A percentile compares a stretch with the other conserved stretches of the same genome.
Evolutionary conservation across 1,140 invertebrate species (phyloP).

Genomic region (Hormaphis cornu): DNA sequence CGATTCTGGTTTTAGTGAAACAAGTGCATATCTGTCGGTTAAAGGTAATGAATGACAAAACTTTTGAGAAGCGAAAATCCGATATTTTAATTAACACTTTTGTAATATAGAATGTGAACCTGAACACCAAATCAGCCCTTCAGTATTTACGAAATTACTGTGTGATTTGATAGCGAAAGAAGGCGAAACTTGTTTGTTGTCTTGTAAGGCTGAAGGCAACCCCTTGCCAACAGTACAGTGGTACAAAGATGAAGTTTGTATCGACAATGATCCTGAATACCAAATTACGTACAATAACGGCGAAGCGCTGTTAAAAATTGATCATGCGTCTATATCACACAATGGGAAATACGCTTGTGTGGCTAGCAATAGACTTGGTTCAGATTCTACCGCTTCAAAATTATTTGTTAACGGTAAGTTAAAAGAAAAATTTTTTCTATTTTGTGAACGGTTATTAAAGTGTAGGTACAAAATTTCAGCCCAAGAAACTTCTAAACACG

Average conservation of each 20-base stretch:
- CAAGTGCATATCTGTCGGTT: slow-evolving; percentile 61
- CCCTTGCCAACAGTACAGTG: slow-evolving; percentile 69
- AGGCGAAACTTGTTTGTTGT: slow-evolving; percentile 55
- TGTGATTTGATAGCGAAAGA: slow-evolving; percentile 53
- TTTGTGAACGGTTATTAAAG: neutral
- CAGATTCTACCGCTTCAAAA: slow-evolving; percentile 50
- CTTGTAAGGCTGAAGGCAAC: slow-evolving; percentile 62
- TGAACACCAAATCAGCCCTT: slow-evolving; percentile 54
- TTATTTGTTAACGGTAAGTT: slow-evolving; percentile 49
- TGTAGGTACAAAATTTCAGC: neutral
- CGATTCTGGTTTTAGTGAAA: slow-evolving; percentile 58
- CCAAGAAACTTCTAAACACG: slow-evolving; percentile 40
- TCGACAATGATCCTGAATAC: slow-evolving; percentile 65
- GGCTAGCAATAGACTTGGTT: slow-evolving; percentile 59
- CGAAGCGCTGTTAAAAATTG: slow-evolving; percentile 53
- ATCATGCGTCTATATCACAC: slow-evolving; percentile 50
- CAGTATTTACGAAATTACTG: slow-evolving; percentile 56
- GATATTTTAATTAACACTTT: neutral
- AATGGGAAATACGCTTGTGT: slow-evolving; percentile 56
- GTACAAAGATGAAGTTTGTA: slow-evolving; percentile 63
- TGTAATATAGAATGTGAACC: slow-evolving; percentile 51
- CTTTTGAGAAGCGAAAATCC: neutral
- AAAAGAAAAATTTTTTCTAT: neutral
- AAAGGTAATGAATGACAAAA: slow-evolving; percentile 47
- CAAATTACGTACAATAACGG: slow-evolving; percentile 56